A percentile compares a stretch with the other conserved stretches of the same genome.
phyloP scores from a whole-genome alignment of 2,888 invertebrate genomes.

The Sinodicranocentrus sp. region DNA sequence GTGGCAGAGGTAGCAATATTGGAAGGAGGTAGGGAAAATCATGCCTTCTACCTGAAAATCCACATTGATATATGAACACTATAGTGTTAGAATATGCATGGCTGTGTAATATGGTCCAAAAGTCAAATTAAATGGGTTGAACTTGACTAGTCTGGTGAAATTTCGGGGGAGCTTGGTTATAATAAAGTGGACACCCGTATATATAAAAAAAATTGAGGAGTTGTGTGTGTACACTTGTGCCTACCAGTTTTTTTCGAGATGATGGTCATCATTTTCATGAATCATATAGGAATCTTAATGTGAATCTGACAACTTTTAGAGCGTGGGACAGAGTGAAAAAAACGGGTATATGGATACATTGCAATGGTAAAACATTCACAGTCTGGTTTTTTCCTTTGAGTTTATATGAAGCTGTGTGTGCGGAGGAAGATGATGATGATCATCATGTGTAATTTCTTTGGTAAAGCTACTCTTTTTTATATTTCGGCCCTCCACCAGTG shows the following conservation, averaged over 20 bases:
- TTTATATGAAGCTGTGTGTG: too few species aligned
- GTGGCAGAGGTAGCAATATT: conserved; percentile 10
- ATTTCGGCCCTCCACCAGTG: not conserved
- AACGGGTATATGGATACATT: too few species aligned
- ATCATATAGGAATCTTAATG: conserved; percentile 34
- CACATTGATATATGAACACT: too few species aligned
- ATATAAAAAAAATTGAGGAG: too few species aligned
- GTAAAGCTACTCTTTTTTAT: not conserved
- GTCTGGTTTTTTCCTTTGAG: too few species aligned
- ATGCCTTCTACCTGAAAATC: not conserved
- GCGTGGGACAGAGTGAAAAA: conserved; percentile 56
- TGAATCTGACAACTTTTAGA: conserved; percentile 63
- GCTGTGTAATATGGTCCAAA: not conserved
- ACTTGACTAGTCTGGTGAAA: conserved; percentile 58
- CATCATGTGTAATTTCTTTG: not conserved
- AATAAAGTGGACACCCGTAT: not conserved
- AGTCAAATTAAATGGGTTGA: conserved; percentile 67
- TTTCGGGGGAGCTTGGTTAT: conserved; percentile 27
- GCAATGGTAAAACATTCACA: too few species aligned
- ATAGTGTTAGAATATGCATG: not conserved
- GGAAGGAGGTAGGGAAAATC: conserved; percentile 6
- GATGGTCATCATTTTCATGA: conserved; percentile 50
- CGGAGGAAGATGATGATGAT: conserved; percentile 1
- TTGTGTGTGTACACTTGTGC: not conserved
- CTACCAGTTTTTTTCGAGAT: conserved; percentile 29